A percentile compares a stretch with the other conserved stretches of the same genome.
phyloP scores from a whole-genome alignment of 2,888 invertebrate species.

The Copidosoma aretas region DNA sequence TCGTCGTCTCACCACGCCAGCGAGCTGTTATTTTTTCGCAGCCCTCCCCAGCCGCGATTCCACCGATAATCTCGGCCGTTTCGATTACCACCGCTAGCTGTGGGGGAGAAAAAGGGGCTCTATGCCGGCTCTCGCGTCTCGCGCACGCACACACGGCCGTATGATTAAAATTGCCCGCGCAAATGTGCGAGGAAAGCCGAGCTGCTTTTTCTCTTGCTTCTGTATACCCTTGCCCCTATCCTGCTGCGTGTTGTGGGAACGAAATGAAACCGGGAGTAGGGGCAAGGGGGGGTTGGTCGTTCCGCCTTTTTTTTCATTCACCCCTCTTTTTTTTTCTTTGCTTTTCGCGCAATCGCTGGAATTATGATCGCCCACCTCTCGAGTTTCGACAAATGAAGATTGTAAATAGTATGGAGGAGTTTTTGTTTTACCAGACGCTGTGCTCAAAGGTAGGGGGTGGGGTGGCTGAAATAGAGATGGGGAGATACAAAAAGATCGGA shows the following conservation, averaged over 20 bases:
- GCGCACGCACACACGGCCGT: conserved; percentile 9
- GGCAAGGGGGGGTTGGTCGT: too few species aligned
- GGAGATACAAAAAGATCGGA: background rate
- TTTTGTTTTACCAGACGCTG: background rate
- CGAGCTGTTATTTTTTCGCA: background rate
- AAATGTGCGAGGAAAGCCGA: background rate
- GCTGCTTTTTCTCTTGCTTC: too few species aligned
- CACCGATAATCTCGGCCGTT: conserved; percentile 35
- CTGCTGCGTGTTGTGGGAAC: too few species aligned
- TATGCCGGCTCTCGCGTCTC: background rate
- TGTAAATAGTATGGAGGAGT: conserved; percentile 21
- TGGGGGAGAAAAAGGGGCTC: too few species aligned
- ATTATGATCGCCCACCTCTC: conserved; percentile 22
- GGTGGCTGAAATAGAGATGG: background rate
- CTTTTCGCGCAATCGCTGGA: conserved; percentile 23
- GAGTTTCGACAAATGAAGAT: conserved; percentile 15
- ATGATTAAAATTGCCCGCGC: conserved; percentile 35
- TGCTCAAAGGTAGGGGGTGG: background rate
- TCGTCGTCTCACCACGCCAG: conserved; percentile 3
- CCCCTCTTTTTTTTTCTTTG: too few species aligned
- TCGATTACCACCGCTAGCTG: conserved; percentile 29
- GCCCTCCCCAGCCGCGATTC: background rate
- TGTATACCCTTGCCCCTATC: too few species aligned
- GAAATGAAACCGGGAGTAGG: too few species aligned
- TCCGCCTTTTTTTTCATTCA: too few species aligned